Conservation (phyloP, 2,113 vertebrate species). For the Myanophis thanlyinensis region DNA sequence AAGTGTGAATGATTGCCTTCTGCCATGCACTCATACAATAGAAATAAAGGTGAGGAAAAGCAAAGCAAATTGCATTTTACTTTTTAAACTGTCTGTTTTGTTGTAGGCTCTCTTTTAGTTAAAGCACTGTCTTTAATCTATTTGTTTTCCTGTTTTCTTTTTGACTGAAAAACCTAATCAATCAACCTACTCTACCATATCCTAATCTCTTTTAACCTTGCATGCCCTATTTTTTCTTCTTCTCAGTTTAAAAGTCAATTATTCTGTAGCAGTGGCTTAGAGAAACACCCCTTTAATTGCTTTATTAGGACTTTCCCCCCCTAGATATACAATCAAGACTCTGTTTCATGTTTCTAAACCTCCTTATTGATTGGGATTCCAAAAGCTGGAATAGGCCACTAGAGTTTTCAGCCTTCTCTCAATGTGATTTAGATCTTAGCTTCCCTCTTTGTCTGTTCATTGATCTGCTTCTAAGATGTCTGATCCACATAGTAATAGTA, state of each 20-base stretch:
- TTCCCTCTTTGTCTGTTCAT: not conserved
- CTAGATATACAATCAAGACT: not conserved
- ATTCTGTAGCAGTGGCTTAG: constrained; percentile 19
- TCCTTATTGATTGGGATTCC: constrained; percentile 6
- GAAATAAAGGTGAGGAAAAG: not conserved
- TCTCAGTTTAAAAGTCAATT: constrained; percentile 19
- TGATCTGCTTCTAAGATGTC: not conserved
- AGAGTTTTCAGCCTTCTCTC: constrained; percentile 5
- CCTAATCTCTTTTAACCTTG: not conserved
- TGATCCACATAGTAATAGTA: not conserved
- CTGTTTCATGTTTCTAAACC: constrained; percentile 5
- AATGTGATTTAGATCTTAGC: constrained; percentile 14
- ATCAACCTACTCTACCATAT: not conserved
- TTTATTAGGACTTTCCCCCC: constrained; percentile 2
- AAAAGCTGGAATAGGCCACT: constrained; percentile 13
- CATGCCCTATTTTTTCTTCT: not conserved
- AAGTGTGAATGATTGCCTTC: not conserved
- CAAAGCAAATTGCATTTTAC: not conserved
- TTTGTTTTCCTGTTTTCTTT: not conserved
- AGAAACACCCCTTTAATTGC: constrained; percentile 22
- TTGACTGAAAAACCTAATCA: not conserved
- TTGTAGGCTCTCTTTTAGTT: not conserved
- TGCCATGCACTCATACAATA: not conserved
- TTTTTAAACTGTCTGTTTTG: not conserved
- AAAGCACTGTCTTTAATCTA: not conserved